These are phyloP conservation scores for Chironomus striatipennis DNA, from an alignment of 1,140 invertebrate species.

Conservation along the genomic window DNA sequence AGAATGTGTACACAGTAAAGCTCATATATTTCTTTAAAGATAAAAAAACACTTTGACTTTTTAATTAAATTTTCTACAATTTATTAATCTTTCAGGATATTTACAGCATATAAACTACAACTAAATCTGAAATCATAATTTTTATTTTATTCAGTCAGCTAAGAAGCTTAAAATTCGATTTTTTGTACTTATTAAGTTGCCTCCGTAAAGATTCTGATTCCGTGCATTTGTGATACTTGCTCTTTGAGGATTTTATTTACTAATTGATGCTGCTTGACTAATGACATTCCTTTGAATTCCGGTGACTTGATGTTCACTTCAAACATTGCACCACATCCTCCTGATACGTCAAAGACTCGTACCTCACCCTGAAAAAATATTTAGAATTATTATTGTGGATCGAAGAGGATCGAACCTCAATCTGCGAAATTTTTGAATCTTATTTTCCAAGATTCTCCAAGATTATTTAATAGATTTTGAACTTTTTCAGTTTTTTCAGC, in stretches of 20 bases:
- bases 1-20: slow-evolving; percentile 4
- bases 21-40: slow-evolving; percentile 14
- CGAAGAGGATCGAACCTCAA: no score
- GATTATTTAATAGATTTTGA: no score
- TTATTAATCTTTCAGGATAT: neutral
- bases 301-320: slow-evolving; percentile 65
- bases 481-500: no score
- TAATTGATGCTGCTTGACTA: slow-evolving; percentile 71
- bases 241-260: slow-evolving; percentile 67
- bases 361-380: slow-evolving; percentile 33
- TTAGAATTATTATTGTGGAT: neutral
- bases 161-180: neutral
- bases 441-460: no score
- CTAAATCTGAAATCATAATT: no score
- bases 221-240: slow-evolving; percentile 80
- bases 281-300: slow-evolving; percentile 67
- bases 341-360: slow-evolving; percentile 64
- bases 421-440: no score
- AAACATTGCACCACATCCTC: slow-evolving; percentile 85
- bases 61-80: neutral
- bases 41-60: neutral
- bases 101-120: neutral
- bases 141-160: no score
- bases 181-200: neutral
- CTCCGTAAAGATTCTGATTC: slow-evolving; percentile 62